These are phyloP conservation scores for Ornithorhynchus anatinus DNA, from an alignment of 2,113 vertebrate genomes.

Conservation along the genomic window DNA sequence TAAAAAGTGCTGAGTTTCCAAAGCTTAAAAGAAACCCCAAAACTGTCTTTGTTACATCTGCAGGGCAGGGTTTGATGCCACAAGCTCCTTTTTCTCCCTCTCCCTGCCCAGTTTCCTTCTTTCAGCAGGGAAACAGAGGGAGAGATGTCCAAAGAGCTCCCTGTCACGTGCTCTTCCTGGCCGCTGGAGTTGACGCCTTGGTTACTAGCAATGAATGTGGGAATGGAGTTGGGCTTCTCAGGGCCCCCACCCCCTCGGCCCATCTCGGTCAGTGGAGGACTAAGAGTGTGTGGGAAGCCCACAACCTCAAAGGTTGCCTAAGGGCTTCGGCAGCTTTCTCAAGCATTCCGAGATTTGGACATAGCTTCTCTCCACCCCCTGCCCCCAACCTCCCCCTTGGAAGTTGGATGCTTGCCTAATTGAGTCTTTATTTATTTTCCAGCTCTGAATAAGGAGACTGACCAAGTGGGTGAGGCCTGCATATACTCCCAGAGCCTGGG, in stretches of 20 bases:
- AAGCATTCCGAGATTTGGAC: constrained; percentile 66
- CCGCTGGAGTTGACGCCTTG: neutral
- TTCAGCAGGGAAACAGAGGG: neutral
- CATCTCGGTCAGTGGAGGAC: constrained; percentile 36
- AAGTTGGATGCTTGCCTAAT: constrained; percentile 71
- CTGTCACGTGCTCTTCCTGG: neutral
- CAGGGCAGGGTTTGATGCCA: neutral
- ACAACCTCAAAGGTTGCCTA: constrained; percentile 29
- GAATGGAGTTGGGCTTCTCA: constrained; percentile 29
- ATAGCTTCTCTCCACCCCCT: constrained; percentile 30
- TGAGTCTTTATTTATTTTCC: constrained; percentile 76
- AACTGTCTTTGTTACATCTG: neutral
- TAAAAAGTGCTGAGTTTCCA: neutral
- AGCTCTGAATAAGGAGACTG: constrained; percentile 48
- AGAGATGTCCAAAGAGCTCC: neutral
- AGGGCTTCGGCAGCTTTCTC: constrained; percentile 61
- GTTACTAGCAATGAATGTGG: constrained; percentile 17
- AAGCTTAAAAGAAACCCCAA: neutral
- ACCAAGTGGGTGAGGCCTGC: neutral
- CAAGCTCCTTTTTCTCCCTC: neutral
- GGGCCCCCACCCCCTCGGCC: too few species aligned
- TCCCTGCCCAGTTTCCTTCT: neutral
- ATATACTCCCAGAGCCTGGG: neutral
- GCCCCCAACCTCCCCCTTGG: neutral
- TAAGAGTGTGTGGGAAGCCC: constrained; percentile 63